Conservation (phyloP, 1,140 invertebrate genomes). For the Saccostrea echinata region DNA sequence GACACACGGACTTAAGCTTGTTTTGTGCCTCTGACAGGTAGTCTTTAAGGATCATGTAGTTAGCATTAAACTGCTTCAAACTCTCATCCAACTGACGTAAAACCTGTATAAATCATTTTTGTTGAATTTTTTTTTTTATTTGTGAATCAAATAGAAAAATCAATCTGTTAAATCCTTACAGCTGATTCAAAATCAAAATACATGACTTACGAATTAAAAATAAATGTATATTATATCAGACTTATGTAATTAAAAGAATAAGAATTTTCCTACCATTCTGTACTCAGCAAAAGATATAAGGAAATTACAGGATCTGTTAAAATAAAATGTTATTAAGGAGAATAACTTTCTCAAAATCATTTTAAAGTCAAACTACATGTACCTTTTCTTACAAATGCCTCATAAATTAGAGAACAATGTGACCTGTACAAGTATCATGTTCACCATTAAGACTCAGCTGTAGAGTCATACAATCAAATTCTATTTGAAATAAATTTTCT, state of each 20-base stretch:
- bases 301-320: constrained; percentile 35
- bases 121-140: not conserved
- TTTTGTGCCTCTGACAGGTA: constrained; percentile 71
- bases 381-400: no score
- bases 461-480: no score
- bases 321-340: not conserved
- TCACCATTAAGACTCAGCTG: no score
- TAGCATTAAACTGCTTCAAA: constrained; percentile 68
- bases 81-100: constrained; percentile 63
- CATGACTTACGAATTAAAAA: no score
- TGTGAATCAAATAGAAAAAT: no score
- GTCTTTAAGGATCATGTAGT: constrained; percentile 74
- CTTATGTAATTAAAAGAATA: not conserved
- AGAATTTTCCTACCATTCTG: constrained; percentile 30
- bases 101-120: constrained; percentile 54
- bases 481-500: no score
- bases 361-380: no score
- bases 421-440: no score
- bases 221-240: not conserved
- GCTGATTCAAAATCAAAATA: no score
- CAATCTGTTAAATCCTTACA: no score
- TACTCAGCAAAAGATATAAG: constrained; percentile 37
- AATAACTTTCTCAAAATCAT: no score
- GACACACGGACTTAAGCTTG: constrained; percentile 59
- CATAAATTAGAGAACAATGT: no score